Evolutionary conservation across 2,888 invertebrate genomes (phyloP), one percentile per base, ranked within the genome.

Genomic region (Aleiodes alternator): DNA sequence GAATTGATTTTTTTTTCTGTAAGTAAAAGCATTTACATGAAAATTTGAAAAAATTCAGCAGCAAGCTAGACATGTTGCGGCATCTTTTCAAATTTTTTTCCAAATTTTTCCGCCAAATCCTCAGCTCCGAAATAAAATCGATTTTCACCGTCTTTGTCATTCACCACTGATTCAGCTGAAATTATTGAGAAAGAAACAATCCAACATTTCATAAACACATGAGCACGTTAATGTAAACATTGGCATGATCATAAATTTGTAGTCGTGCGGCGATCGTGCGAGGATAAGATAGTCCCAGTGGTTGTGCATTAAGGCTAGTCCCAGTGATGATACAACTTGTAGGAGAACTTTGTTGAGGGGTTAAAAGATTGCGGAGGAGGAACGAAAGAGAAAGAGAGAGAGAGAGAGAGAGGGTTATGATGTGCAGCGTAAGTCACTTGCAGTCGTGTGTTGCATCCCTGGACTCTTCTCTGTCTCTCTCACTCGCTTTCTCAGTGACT

Each of bases 181-280:
- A 34, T 34, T 34, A 34, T 34, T 34, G 6, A 34, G 7, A 43
- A 43, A 43, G 43, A 11, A 43, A 43, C 11, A 43, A 43, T 43
- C 43, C 8, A 38, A 57, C 23, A 29, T 64, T 64, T 64, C 43
- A 48, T 43, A 48, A 64, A 64, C 48, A 31, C 59, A 59, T 59
- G 34, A 34, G 59, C 34, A 59, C 34, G 23, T 59, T 34, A 59
- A 34, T 34, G 59, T 64, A 38, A 64, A 43, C 64, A 64, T 48
- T 64, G 64, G 64, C 64, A 64, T 64, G 64, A 64, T 64, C 64
- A 48, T 64, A 64, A 64, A 64, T 64, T 64, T 64, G 64, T 64
- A 64, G 64, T 74, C 61, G 70, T 74, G 68, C 73, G 57, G 73
- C 53, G 69, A 73, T 73, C 59, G 73, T 73, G 73, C 66, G 43